Conservation (phyloP, 2,797 vertebrate genomes). For the Furcifer pardalis region DNA sequence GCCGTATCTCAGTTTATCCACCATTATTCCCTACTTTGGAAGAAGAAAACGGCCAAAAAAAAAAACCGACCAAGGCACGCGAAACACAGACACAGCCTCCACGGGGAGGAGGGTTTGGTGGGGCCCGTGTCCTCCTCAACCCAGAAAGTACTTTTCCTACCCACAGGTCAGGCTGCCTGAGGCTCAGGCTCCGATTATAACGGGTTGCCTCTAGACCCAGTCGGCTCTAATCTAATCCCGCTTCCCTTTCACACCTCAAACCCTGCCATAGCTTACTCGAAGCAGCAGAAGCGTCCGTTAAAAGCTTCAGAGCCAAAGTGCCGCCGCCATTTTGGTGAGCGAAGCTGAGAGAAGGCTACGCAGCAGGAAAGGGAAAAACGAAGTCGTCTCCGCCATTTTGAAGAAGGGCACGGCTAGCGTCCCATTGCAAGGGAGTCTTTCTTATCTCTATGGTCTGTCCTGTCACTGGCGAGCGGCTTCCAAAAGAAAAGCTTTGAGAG, state of each 20-base stretch:
- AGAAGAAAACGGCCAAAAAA: background rate
- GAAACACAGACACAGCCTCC: background rate
- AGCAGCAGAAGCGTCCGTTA: background rate
- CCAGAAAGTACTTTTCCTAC: background rate
- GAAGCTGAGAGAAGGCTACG: slow-evolving; percentile 28
- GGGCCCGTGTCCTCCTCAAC: background rate
- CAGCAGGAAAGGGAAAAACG: background rate
- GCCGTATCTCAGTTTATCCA: background rate
- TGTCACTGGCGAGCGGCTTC: background rate
- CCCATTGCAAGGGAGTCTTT: background rate
- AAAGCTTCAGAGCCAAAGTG: background rate
- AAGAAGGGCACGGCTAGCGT: background rate
- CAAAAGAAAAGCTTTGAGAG: background rate
- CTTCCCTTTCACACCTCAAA: background rate
- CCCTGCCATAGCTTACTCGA: background rate
- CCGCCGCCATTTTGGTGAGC: slow-evolving; percentile 47
- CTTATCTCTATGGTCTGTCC: slow-evolving; percentile 18
- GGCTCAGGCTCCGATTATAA: background rate
- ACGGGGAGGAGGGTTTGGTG: background rate
- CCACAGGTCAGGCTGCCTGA: background rate
- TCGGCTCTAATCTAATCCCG: accelerated
- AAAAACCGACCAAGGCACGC: background rate
- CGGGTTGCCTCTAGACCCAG: accelerated
- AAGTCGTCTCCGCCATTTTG: slow-evolving; percentile 40
- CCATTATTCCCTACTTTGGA: background rate